Evolutionary conservation across 2,888 invertebrate genomes (phyloP), one percentile per base, ranked within the genome.

Genomic region (Lasius platythorax): DNA sequence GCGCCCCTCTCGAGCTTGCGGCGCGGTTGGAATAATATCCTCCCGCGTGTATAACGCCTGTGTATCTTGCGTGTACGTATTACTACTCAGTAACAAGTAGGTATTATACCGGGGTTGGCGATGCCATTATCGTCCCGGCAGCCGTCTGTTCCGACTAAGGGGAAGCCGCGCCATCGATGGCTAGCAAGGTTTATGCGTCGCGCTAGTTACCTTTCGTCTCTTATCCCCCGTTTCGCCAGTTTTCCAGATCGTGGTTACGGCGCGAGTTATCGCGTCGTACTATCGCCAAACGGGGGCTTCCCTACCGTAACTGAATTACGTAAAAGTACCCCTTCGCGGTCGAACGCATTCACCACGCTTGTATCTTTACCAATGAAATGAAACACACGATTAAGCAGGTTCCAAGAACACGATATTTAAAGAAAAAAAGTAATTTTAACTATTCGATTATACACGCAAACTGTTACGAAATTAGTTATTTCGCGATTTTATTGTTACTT

Each of bases 31-130:
- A 93, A 93, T 93, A 94, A 94, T 93, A 92, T 93, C 33, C 33
- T 9, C 89, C 91, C 87, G 83, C 83, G 70, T 83, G 79, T 82
- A 83, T 73, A 58, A 43, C 78, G 78, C 61, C 82, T 73, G 79
- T 82, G 74, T 83, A 84, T 82, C 83, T 66, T 86, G 81, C 70
- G 82, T 85, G 86, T 90, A 91, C 87, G 88, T 91, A 93, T 92
- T 91, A 91, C 90, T 89, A 87, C 90, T 91, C 92, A 87, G 94
- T 93, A 94, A 94, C 94, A 94, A 94, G 94, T 94, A 94, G 94
- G 92, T 92, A 93, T 93, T 93, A 93, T 92, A 90, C 89, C 73
- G 76, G 33, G 66, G 56, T 72, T 85, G 82, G 79, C 85, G 88
- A 91, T 85, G 79, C 87, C 76, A 82, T 88, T 85, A 85, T 83